These are phyloP conservation scores for Cistogaster globosa DNA, from an alignment of 2,888 invertebrate species.

Conservation along the genomic window DNA sequence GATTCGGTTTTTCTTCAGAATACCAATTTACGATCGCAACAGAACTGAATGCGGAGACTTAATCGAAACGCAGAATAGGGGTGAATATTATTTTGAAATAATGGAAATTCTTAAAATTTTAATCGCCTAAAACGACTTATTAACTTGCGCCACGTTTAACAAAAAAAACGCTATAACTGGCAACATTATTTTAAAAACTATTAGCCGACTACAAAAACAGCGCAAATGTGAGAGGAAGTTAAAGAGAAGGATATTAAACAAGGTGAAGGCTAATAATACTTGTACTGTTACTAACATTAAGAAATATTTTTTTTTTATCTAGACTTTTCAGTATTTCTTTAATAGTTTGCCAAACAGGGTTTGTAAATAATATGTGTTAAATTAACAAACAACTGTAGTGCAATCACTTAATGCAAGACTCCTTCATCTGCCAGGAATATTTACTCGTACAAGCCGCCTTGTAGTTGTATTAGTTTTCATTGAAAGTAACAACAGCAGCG, in stretches of 20 bases:
- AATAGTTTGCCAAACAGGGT: background rate
- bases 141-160: too few relatives aligned
- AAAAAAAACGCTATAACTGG: too few relatives aligned
- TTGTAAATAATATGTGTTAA: background rate
- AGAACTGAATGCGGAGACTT: too few relatives aligned
- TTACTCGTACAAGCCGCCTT: conserved; percentile 39
- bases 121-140: too few relatives aligned
- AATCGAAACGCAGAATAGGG: too few relatives aligned
- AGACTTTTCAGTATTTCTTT: conserved; percentile 1
- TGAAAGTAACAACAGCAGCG: conserved; percentile 68
- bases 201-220: background rate
- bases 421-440: background rate
- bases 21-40: too few relatives aligned
- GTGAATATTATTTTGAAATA: too few relatives aligned
- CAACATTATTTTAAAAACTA: too few relatives aligned
- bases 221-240: conserved; percentile 12
- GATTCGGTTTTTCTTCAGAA: too few relatives aligned
- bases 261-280: conserved; percentile 55
- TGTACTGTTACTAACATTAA: background rate
- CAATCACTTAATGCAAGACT: background rate
- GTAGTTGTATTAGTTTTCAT: conserved; percentile 59
- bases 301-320: background rate
- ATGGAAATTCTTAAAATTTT: too few relatives aligned
- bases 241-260: conserved; percentile 38
- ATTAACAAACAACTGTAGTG: background rate